Base-by-base conservation (phyloP, 2,797 vertebrate species). In the Staurois parvus region DNA sequence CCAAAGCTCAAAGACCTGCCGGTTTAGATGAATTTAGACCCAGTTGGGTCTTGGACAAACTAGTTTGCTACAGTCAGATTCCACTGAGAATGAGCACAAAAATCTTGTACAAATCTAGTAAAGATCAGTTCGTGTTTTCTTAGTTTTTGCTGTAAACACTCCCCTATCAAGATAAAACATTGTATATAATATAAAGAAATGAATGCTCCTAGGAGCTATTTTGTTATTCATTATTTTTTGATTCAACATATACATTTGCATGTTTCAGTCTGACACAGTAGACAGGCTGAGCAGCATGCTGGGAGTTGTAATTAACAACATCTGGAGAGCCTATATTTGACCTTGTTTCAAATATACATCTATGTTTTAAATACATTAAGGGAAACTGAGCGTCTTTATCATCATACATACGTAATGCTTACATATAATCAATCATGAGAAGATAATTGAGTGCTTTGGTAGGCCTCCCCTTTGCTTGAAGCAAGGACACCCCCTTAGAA, bases 401-500 rank as follows among this genome's bases (percentile, higher is more conserved):
- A 28, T 15, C 40, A 11, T 64, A 40, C 4, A 64, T 77, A 67
- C 42, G 48, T 34, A 78, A 66, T 28, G 15, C 59, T 40, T 77
- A 66, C 24, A 28, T 77, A 28, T 77, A 78, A 78, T 67, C 32
- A 78, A 78, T 78, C 76, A 67, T 45, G 68, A 81, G 30, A 52
- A 52, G 26, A 79, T 80, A 80, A 80, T 80, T 70, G 68, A 81
- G 67, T 37, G 68, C 68, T 40, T 45, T 59, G 26, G 15, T 59
- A 72, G 68, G 70, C 68, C 79, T 81, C 68, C 79, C 48, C 69
- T 59, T 81, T 72, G 79, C 79, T 81, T 81, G 79, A 81, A 81
- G 68, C 68, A 72, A 72, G 56, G 67, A 81, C 66, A 69, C 67
- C 76, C 69, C 2, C 11, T n/a, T 4, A 52, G 68, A 62, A 79